Evolutionary conservation across 2,888 invertebrate species (phyloP), one percentile per base, ranked within the genome.

Genomic region (Periphyllus acericola): DNA sequence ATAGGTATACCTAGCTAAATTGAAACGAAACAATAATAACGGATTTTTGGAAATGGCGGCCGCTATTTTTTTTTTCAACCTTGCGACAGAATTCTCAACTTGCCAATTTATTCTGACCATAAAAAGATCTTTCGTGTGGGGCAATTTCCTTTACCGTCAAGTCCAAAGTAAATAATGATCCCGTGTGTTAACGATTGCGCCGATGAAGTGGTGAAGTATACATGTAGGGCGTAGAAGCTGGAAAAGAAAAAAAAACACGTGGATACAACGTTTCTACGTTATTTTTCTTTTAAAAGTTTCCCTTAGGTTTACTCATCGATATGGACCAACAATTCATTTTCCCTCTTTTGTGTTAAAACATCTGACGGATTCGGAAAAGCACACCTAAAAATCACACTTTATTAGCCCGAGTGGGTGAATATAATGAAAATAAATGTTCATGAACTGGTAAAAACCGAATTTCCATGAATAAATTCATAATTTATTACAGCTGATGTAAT

Each of bases 81-180:
- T 60, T 34, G 19, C 6, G 34, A 52, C 76, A 34, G 34, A 78
- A 78, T 78, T 68, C 78, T 75, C 78, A 25, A 46, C 46, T 84
- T 80, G 29, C 79, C 86, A 79, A 87, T 80, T 87, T 87, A 87
- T 87, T 80, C 55, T 74, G 79, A 87, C 86, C 86, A 80, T 87
- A 87, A 87, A 86, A 87, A 87, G 80, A 84, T 84, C 84, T 75
- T 66, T 76, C 25, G 60, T 32, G 75, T 66, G 84, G 72, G 60
- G 80, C 86, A 80, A 87, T 87, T 87, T 80, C 86, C 79, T 87
- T n/a, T 74, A 80, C 80, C 86, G 86, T 87, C 86, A 87, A 80
- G 86, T 87, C 55, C 36, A 79, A 87, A 87, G 80, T 87, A 87
- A 87, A 87, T 87, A 87, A 87, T 87, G 86, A 87, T 80, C 55